phyloP scores from a whole-genome alignment of 2,797 vertebrate species.

The Rhabdomys pumilio region DNA sequence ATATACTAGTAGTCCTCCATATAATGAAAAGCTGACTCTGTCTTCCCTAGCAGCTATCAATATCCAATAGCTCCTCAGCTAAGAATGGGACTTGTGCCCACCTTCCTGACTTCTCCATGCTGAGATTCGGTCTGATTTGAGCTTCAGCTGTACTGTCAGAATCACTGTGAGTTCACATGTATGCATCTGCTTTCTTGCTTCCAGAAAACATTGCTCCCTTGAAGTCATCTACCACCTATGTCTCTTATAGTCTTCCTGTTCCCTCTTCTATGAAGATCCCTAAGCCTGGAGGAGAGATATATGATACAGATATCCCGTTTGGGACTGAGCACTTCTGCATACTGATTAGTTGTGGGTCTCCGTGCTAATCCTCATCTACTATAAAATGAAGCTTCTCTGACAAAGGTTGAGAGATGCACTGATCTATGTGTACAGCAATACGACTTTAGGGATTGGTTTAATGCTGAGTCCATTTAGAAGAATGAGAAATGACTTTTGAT shows the following conservation, averaged over 20 bases:
- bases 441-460: neutral
- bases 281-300: neutral
- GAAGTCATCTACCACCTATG: neutral
- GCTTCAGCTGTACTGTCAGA: neutral
- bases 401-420: neutral
- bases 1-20: neutral
- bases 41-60: neutral
- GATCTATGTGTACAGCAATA: neutral
- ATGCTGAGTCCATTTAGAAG: neutral
- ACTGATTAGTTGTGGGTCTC: neutral
- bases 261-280: neutral
- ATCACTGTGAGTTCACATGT: neutral
- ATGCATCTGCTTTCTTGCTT: neutral
- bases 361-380: neutral
- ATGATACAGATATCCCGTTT: neutral
- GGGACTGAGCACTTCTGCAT: neutral
- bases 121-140: neutral
- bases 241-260: neutral
- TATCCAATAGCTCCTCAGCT: neutral
- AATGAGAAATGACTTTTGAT: conserved; percentile 24
- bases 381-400: neutral
- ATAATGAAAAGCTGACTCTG: neutral
- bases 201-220: neutral
- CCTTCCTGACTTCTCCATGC: neutral
- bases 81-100: neutral